Evolutionary conservation across 2,113 vertebrate species (phyloP), one percentile per base, ranked within the genome.

Genomic region (Balaeniceps rex): DNA sequence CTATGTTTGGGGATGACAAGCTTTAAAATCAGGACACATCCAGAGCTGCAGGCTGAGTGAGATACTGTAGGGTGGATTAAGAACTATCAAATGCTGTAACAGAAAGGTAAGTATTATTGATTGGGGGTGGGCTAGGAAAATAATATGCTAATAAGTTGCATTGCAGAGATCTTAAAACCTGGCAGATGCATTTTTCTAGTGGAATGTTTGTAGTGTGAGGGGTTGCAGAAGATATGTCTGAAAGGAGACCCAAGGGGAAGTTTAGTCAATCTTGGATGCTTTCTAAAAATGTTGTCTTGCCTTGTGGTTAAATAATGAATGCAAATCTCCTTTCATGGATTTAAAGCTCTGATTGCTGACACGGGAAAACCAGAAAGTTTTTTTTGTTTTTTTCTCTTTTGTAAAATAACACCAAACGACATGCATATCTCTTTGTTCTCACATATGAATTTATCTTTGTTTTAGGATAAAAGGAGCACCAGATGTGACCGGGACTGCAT

Each of bases 71-170:
- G 58, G 46, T 95, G 96, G 96, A 98, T 98, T 98, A 97, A 97
- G 81, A 97, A 88, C 90, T 92, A 96, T 95, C 60, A 96, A 93
- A 77, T 77, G 38, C 89, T 96, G 14, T 83, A 93, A 63, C 63
- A 94, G 84, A 96, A 97, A 97, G 78, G 91, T 97, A 98, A 97
- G 97, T 96, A 97, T 96, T 97, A 97, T 93, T 96, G 96, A 97
- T 93, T 94, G 94, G 96, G 54, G 93, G 95, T 84, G 93, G 95
- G 81, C 91, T 84, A 96, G 42, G 81, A 95, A 97, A 97, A 95
- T 97, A 95, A 93, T 87, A 96, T 96, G 95, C 79, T 95, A 95
- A 95, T 97, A 91, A 96, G 75, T 51, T 94, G 55, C n/a, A 75
- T 86, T 95, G 65, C 88, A 71, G 57, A 88, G 86, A 92, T 91